Evolutionary conservation across 2,888 invertebrate species (phyloP).

Genomic region (Peribatodes rhomboidaria): DNA sequence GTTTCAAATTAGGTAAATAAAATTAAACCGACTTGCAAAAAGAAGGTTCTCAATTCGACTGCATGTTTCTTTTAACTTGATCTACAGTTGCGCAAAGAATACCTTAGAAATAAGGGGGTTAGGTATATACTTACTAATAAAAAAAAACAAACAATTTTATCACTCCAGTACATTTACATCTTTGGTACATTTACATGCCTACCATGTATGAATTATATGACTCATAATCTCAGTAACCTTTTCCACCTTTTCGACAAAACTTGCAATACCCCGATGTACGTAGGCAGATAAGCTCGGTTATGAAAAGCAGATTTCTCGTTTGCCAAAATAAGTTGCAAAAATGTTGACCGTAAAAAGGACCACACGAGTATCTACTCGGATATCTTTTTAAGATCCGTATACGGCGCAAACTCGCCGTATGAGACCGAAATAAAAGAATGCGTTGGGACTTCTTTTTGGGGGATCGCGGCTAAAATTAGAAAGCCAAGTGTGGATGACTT

Average conservation of each 20-base stretch:
- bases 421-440: conserved; percentile 42
- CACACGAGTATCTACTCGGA: conserved; percentile 43
- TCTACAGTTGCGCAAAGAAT: too few relatives aligned
- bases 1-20: too few relatives aligned
- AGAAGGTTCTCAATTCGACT: too few relatives aligned
- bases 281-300: conserved; percentile 34
- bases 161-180: neutral
- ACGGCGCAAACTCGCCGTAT: conserved; percentile 30
- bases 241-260: conserved; percentile 11
- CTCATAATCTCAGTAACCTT: neutral
- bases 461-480: conserved; percentile 31
- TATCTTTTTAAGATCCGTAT: conserved; percentile 40
- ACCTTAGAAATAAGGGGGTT: too few relatives aligned
- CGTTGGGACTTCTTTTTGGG: conserved; percentile 34
- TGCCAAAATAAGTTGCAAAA: conserved; percentile 49
- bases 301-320: conserved; percentile 42
- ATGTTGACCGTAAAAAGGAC: conserved; percentile 39
- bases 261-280: conserved; percentile 20
- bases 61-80: too few relatives aligned
- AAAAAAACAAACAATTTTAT: too few relatives aligned
- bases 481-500: conserved; percentile 23
- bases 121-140: too few relatives aligned
- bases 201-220: neutral
- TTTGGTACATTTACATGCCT: neutral
- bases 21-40: too few relatives aligned